Conservation (phyloP, 1,140 invertebrate species). For the Ceratosolen fusciceps region DNA sequence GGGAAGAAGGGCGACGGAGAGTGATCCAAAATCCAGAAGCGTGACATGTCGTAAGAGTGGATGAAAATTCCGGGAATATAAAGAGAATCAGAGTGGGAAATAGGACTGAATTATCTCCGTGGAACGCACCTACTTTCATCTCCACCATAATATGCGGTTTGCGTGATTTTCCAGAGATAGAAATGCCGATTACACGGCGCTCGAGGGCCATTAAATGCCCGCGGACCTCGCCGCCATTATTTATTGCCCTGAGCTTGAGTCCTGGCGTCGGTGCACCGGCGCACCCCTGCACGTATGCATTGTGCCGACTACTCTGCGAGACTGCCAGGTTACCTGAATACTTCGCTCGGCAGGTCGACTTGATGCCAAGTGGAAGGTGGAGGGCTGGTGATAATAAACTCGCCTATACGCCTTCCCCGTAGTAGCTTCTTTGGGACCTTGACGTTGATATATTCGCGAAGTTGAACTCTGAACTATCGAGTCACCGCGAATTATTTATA, state of each 20-base stretch:
- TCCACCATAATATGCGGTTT: constrained; percentile 28
- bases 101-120: constrained; percentile 1
- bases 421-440: neutral
- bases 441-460: neutral
- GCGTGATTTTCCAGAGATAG: constrained; percentile 46
- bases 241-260: constrained; percentile 28
- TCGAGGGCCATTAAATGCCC: constrained; percentile 30
- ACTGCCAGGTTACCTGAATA: no score
- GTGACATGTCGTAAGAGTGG: neutral
- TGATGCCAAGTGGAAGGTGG: neutral
- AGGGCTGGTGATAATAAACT: no score
- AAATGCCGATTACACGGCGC: constrained; percentile 40
- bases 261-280: neutral
- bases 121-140: constrained; percentile 27
- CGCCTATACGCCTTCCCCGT: neutral
- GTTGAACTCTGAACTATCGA: neutral
- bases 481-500: neutral
- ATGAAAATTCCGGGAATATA: neutral
- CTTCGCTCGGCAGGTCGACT: neutral
- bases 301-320: neutral
- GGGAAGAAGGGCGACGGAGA: neutral
- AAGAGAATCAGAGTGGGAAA: neutral
- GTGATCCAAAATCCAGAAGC: neutral
- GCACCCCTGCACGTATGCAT: neutral
- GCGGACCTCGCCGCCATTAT: constrained; percentile 26